Conservation (phyloP, 2,113 vertebrate species). For the Monarcha castaneiventris region DNA sequence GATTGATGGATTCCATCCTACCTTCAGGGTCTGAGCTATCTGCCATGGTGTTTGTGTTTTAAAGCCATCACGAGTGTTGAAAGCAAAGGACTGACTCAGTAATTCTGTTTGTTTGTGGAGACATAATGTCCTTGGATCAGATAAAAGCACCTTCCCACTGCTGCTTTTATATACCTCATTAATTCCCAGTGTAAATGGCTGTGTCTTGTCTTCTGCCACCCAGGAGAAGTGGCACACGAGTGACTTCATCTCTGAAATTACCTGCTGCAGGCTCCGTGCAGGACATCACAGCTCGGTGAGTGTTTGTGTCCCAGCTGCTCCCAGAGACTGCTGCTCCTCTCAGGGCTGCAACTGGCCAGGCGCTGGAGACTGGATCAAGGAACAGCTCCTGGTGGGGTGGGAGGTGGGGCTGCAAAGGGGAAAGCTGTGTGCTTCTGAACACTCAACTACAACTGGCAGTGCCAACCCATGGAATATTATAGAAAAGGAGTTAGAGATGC, state of each 20-base stretch:
- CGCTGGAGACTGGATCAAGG: rapidly evolving
- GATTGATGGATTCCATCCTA: not conserved
- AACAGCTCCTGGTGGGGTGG: not conserved
- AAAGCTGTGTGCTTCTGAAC: not conserved
- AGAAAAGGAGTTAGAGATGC: not conserved
- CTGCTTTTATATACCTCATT: slow-evolving; percentile 1
- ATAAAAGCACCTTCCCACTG: slow-evolving; percentile 29
- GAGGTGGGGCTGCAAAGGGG: rapidly evolving
- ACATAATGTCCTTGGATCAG: slow-evolving; percentile 25
- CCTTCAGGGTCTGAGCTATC: slow-evolving; percentile 10
- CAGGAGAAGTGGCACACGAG: not conserved
- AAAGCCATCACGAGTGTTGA: not conserved
- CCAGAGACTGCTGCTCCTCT: not conserved
- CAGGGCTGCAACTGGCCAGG: rapidly evolving
- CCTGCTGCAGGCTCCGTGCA: not conserved
- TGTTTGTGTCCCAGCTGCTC: not conserved
- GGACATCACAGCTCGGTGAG: rapidly evolving
- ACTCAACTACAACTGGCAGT: rapidly evolving
- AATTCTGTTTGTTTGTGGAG: slow-evolving; percentile 37
- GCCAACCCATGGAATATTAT: not conserved
- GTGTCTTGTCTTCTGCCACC: not conserved
- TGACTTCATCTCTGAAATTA: not conserved
- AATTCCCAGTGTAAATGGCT: not conserved
- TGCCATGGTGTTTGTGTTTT: not conserved
- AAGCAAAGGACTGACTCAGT: slow-evolving; percentile 34